Base-by-base conservation (phyloP, 1,140 invertebrate genomes). In the Rhyzopertha dominica region DNA sequence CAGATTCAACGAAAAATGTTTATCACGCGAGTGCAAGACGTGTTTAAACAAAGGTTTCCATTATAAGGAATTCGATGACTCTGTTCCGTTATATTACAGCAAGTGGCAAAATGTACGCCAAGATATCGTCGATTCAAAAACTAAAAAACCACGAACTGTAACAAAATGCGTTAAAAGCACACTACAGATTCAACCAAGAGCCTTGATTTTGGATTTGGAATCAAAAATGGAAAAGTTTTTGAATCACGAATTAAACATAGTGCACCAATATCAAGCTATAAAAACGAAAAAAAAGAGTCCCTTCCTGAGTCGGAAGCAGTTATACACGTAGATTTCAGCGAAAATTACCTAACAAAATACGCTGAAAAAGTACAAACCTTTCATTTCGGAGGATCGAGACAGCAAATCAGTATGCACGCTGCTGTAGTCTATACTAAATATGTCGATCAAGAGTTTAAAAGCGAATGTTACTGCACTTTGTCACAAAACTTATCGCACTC, bases 311-410 rank as follows among this genome's bases (percentile, higher is more conserved):
- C 54, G n/a, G 56, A 62, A 18, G 49, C 29, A 19, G 7, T 62
- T 9, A 53, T 45, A 20, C 48, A 53, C 22, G 43, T 56, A 35
- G 50, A 58, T 37, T 58, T 58, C 41, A 45, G 20, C 10, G 62
- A 64, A 53, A 67, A 64, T 54, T 62, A 59, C 49, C 50, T 30
- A n/a, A 47, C 54, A 9, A 60, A 63, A 50, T 65, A 62, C 31
- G 24, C 31, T 29, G 5, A 58, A 48, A 53, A 62, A 62, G 55
- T 65, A n/a, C 58, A 64, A 46, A 37, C 56, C 0, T 54, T 54
- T 40, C 57, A 67, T 58, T 68, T 67, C 48, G 62, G 62, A 10
- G 59, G 56, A 12, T 61, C 58, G 1, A 32, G 59, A 35, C 23
- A 37, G 9, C 62, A 67, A 47, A 29, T 63, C 8, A 54, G 55